Percentiles rank a stretch among this genome's conserved stretches.
Conservation (phyloP, 2,113 vertebrate species). For the Cottus gobio region DNA sequence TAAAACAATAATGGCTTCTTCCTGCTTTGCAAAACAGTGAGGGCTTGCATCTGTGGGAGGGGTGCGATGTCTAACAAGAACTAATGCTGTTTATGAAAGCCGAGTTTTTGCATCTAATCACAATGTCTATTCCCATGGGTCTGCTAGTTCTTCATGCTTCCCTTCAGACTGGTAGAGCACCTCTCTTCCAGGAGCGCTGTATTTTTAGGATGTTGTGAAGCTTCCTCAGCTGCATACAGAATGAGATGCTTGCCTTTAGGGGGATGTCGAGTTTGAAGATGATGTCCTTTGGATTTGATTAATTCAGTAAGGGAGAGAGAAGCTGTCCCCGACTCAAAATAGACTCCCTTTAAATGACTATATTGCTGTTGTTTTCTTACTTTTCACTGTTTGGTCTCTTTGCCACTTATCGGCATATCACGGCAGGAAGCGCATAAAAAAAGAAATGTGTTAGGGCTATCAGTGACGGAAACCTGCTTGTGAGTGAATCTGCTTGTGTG, state of each 20-base stretch:
- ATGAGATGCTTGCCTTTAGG: constrained; percentile 97
- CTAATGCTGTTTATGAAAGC: constrained; percentile 94
- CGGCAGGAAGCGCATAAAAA: constrained; percentile 77
- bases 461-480: constrained; percentile 60
- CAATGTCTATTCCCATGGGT: constrained; percentile 92
- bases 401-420: constrained; percentile 76
- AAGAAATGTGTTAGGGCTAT: constrained; percentile 68
- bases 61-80: constrained; percentile 84
- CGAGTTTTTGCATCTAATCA: constrained; percentile 91
- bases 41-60: constrained; percentile 75
- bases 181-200: constrained; percentile 93
- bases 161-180: constrained; percentile 92
- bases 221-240: constrained; percentile 96
- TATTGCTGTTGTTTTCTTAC: constrained; percentile 82
- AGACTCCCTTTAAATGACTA: constrained; percentile 85
- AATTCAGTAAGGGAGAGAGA: constrained; percentile 91
- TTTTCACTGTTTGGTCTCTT: constrained; percentile 77
- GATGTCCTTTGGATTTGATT: constrained; percentile 98
- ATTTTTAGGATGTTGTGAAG: constrained; percentile 99
- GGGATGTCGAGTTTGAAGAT: constrained; percentile 98
- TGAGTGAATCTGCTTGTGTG: constrained; percentile 54
- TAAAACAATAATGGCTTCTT: constrained; percentile 65
- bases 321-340: constrained; percentile 87
- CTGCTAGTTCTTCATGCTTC: constrained; percentile 91
- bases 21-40: constrained; percentile 67